Percentiles rank a stretch among this genome's conserved stretches.
phyloP scores from a whole-genome alignment of 2,797 vertebrate species.

The Macropodus opercularis region DNA sequence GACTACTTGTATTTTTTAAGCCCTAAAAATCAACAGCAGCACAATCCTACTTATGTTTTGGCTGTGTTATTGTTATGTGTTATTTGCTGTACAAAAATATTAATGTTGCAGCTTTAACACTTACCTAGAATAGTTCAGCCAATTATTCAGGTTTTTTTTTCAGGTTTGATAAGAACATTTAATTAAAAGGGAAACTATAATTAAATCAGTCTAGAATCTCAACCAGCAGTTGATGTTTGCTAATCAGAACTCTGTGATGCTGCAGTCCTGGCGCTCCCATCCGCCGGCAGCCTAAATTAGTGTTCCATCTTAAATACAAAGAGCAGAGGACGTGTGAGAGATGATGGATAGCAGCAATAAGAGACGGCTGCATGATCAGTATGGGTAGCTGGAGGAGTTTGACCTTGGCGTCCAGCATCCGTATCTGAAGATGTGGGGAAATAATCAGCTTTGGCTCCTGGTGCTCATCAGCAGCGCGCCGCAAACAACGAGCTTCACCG shows the following conservation, averaged over 20 bases:
- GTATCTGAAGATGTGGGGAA: constrained; percentile 50
- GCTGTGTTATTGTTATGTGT: constrained; percentile 1
- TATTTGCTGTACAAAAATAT: constrained; percentile 21
- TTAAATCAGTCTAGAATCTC: constrained; percentile 19
- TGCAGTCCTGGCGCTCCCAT: background rate
- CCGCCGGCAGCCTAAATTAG: constrained; percentile 1
- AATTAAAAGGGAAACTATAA: constrained; percentile 46
- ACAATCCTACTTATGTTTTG: background rate
- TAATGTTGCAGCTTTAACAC: constrained; percentile 16
- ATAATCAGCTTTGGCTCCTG: constrained; percentile 44
- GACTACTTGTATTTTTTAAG: no score
- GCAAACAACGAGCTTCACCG: constrained; percentile 50
- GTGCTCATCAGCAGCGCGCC: constrained; percentile 26
- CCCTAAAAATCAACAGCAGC: background rate
- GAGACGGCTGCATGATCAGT: constrained; percentile 28
- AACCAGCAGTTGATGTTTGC: constrained; percentile 36
- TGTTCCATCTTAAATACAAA: constrained; percentile 8
- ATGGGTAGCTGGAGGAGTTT: constrained; percentile 41
- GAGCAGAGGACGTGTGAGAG: constrained; percentile 2
- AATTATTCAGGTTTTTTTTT: constrained; percentile 43
- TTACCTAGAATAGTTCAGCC: constrained; percentile 31
- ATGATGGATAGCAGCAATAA: constrained; percentile 20
- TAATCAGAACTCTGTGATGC: constrained; percentile 12
- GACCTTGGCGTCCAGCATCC: constrained; percentile 61
- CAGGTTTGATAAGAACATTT: constrained; percentile 36